Conservation (phyloP, 1,140 invertebrate species). For the Homalodisca vitripennis region DNA sequence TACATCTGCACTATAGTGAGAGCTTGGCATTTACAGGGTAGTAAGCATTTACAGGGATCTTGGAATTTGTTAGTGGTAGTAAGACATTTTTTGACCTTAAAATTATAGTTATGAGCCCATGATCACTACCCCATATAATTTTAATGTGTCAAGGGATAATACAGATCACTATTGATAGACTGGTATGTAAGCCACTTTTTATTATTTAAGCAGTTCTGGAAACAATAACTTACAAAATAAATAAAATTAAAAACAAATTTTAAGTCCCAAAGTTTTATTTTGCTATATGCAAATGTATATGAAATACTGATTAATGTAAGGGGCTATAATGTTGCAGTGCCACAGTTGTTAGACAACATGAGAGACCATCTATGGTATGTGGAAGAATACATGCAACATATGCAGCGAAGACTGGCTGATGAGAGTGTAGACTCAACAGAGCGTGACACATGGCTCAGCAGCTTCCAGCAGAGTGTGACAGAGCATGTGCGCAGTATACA, state of each 20-base stretch:
- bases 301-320: neutral
- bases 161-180: neutral
- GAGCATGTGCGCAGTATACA: neutral
- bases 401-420: constrained; percentile 1
- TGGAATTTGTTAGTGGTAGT: no score
- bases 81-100: no score
- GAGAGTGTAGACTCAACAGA: neutral
- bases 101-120: no score
- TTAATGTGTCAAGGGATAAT: no score
- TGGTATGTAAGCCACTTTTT: neutral
- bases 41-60: no score
- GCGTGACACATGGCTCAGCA: neutral
- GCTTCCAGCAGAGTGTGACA: neutral
- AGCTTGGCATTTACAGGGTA: no score
- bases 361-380: neutral
- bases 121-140: no score
- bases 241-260: neutral
- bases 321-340: constrained; percentile 43
- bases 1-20: no score
- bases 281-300: neutral
- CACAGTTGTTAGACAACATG: constrained; percentile 26
- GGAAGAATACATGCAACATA: neutral
- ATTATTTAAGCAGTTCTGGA: neutral
- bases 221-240: neutral
- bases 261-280: neutral